Evolutionary conservation across 2,888 invertebrate genomes (phyloP).

Genomic region (Brachypterus glaber): DNA sequence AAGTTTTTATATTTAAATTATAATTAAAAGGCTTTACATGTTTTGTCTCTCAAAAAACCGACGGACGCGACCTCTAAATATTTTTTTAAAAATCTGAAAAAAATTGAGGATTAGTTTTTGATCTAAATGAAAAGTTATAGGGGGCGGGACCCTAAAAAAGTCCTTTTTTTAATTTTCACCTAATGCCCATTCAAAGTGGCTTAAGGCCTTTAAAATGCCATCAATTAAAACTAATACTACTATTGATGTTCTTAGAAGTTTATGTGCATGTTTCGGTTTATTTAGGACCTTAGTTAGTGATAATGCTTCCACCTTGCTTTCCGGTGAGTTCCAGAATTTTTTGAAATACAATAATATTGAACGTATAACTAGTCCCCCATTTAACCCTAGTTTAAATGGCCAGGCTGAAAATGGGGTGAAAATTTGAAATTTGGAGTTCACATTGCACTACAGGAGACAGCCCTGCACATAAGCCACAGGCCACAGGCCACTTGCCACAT

Average conservation of each 20-base stretch:
- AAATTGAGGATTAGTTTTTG: no score
- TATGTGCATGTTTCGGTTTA: constrained; percentile 25
- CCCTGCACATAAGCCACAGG: no score
- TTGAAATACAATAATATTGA: constrained; percentile 13
- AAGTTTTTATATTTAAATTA: no score
- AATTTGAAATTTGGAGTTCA: constrained; percentile 12
- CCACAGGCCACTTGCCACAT: no score
- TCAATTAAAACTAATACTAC: constrained; percentile 15
- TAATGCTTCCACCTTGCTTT: constrained; percentile 23
- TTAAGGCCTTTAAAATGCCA: constrained; percentile 20
- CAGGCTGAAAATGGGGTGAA: no score
- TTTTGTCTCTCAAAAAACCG: no score
- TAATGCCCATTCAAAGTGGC: constrained; percentile 22
- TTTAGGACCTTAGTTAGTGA: constrained; percentile 24
- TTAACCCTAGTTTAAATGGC: constrained; percentile 17
- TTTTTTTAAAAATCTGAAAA: no score
- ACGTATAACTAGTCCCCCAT: constrained; percentile 11
- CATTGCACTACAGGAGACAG: constrained; percentile 11
- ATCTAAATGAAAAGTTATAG: no score
- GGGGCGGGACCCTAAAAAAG: no score
- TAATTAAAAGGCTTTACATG: no score
- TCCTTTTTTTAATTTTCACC: no score
- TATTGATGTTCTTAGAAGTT: constrained; percentile 15
- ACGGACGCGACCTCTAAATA: no score
- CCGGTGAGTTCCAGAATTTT: constrained; percentile 19